phyloP scores from a whole-genome alignment of 2,797 vertebrate species.

The Eulemur albifrons region DNA sequence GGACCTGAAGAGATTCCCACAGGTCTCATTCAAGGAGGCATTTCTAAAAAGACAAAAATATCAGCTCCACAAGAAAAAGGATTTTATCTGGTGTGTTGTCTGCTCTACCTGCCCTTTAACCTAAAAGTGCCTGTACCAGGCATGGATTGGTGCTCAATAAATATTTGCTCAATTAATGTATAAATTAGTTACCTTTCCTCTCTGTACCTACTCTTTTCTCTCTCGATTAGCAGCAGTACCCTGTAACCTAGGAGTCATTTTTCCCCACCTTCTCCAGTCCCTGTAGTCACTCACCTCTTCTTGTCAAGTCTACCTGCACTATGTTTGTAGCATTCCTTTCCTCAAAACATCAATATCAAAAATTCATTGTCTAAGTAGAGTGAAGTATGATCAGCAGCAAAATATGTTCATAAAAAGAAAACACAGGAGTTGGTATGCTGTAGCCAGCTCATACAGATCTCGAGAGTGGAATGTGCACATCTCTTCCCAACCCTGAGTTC shows the following conservation, averaged over 20 bases:
- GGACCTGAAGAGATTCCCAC: not conserved
- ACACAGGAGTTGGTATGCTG: not conserved
- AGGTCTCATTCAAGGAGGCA: not conserved
- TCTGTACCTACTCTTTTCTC: not conserved
- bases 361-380: not conserved
- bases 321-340: not conserved
- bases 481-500: not conserved
- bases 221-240: not conserved
- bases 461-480: fast-evolving
- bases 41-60: not conserved
- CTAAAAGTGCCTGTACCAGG: not conserved
- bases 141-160: not conserved
- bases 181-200: constrained; percentile 1
- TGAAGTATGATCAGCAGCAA: not conserved
- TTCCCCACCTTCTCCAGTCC: not conserved
- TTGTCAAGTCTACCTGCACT: not conserved
- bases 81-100: not conserved
- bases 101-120: not conserved
- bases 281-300: not conserved
- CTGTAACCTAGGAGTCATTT: not conserved
- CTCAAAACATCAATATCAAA: not conserved
- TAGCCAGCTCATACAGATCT: not conserved
- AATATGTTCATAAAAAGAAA: not conserved
- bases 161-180: not conserved
- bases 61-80: not conserved